Evolutionary conservation across 2,888 invertebrate species (phyloP).

Genomic region (Apantesis nais): DNA sequence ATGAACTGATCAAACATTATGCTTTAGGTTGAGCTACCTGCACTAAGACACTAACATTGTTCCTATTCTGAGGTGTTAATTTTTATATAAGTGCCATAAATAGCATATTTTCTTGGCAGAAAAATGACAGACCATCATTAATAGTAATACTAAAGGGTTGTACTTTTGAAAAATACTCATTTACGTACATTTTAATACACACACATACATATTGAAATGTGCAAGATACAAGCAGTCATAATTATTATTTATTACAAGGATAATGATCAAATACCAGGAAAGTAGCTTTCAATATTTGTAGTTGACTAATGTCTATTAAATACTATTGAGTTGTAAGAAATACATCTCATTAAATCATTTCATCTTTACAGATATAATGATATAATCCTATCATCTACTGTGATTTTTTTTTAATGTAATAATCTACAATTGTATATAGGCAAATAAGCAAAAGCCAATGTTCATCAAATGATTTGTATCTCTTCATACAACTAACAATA

Average conservation of each 20-base stretch:
- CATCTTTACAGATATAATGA: not conserved
- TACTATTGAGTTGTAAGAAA: not conserved
- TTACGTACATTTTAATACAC: no score
- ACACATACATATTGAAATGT: not conserved
- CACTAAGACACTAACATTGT: not conserved
- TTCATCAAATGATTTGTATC: not conserved
- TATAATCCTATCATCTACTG: not conserved
- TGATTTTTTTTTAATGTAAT: not conserved
- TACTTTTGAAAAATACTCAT: not conserved
- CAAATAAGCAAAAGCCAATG: no score
- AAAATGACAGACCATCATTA: not conserved
- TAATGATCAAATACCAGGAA: not conserved
- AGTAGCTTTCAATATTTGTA: not conserved
- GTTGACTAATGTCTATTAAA: not conserved
- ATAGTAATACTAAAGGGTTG: not conserved
- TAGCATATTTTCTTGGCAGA: not conserved
- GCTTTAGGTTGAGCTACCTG: not conserved
- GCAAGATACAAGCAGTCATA: constrained; percentile 1
- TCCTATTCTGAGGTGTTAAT: constrained; percentile 3
- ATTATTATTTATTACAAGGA: not conserved
- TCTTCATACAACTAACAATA: not conserved
- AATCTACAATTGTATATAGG: not conserved
- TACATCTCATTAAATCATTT: no score
- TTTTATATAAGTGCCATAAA: not conserved
- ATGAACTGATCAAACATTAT: not conserved